Percentiles rank a stretch among this genome's conserved stretches.
Conservation (phyloP, 2,888 invertebrate species). For the Nymphalis polychloros region DNA sequence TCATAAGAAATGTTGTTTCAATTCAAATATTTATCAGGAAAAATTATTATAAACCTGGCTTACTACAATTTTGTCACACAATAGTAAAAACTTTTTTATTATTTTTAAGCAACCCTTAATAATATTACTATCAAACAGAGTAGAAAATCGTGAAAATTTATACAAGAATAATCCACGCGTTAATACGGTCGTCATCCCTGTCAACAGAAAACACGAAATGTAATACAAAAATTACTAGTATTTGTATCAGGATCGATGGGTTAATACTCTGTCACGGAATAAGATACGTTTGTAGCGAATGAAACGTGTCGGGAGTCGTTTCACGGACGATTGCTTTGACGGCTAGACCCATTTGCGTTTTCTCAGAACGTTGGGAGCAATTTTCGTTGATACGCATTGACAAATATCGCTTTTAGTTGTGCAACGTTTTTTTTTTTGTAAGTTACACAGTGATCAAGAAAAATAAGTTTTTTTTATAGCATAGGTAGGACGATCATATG, state of each 20-base stretch:
- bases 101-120: no score
- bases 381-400: constrained; percentile 18
- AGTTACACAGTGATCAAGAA: background rate
- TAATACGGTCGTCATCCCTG: constrained; percentile 1
- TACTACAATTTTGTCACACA: no score
- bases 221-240: constrained; percentile 34
- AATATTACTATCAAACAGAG: background rate
- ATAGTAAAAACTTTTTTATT: no score
- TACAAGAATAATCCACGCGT: background rate
- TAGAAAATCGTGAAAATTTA: background rate
- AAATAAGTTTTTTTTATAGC: no score
- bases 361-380: constrained; percentile 42
- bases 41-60: no score
- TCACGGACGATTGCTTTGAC: constrained; percentile 69
- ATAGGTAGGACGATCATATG: no score
- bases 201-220: constrained; percentile 7
- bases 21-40: no score
- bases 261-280: constrained; percentile 54
- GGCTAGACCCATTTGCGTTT: constrained; percentile 36
- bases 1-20: no score
- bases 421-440: background rate
- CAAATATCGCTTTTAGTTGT: constrained; percentile 8
- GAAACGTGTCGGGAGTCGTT: constrained; percentile 77
- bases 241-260: constrained; percentile 42
- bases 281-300: constrained; percentile 63